Base-by-base conservation (phyloP, 2,797 vertebrate genomes). In the Pelodytes ibericus region DNA sequence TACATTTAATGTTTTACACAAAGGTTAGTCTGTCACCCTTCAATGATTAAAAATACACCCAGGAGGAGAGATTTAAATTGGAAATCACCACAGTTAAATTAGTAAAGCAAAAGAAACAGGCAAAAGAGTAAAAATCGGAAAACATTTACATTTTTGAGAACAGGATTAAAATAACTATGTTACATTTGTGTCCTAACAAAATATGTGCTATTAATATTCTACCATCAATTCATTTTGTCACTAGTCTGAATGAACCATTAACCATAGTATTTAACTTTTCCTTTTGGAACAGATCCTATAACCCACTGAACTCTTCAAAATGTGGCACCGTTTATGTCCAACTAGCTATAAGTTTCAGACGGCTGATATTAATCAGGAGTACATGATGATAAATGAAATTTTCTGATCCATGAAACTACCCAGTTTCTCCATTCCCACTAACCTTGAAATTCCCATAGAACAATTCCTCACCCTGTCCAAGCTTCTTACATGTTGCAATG, bases 291-390 rank as follows among this genome's bases (percentile, higher is more conserved):
- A 65, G 25, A 47, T 22, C 53, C 20, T 66, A 58, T 74, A 74
- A 66, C 39, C 63, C 26, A 49, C 26, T 44, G 31, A 65, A 27
- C 24, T 44, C 20, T 66, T 65, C 47, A 51, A 16, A 44, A 36
- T 22, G 33, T 29, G 22, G 39, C 33, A 47, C 57, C 11, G 61
- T 49, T 61, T 24, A 31, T 53, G 7, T 22, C 36, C 22, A 62
- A 56, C 8, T 27, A 74, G 39, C 44, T 65, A 22, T 51, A 66
- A 22, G 9, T 59, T 26, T 67, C 16, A 75, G 72, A 68, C 72
- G 51, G 62, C 36, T 68, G 36, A 59, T 61, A 75, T 75, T 75
- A 67, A 60, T 75, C 73, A 68, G 41, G 41, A n/a, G 26, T 30
- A 66, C 30, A 36, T 60, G 24, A 66, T 68, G 64, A 75, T 61